Conservation (phyloP, 2,113 vertebrate species). For the Aleadryas rufinucha region DNA sequence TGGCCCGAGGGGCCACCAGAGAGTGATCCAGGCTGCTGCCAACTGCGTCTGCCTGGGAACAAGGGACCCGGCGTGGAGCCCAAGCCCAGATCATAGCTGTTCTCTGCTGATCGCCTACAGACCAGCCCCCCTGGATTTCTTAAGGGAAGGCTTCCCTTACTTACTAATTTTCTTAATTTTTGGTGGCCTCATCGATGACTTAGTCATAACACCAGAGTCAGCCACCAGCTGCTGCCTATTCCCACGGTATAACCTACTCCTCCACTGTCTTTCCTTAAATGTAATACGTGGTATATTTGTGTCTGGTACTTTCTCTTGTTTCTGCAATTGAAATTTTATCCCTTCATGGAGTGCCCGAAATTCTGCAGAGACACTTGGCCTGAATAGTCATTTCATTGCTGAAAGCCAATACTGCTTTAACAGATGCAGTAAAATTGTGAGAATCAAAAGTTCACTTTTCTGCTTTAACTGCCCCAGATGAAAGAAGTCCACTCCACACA, state of each 20-base stretch:
- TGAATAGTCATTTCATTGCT: slow-evolving; percentile 32
- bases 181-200: background rate
- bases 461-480: slow-evolving; percentile 42
- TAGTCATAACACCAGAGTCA: background rate
- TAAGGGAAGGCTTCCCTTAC: background rate
- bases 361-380: slow-evolving; percentile 61
- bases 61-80: background rate
- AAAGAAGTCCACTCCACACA: background rate
- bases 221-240: slow-evolving; percentile 54
- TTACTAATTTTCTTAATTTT: background rate
- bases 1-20: background rate
- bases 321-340: slow-evolving; percentile 60
- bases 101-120: background rate
- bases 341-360: slow-evolving; percentile 26
- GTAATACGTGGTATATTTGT: slow-evolving; percentile 23
- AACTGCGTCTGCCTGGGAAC: slow-evolving; percentile 7
- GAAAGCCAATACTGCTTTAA: slow-evolving; percentile 63
- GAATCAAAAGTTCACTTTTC: slow-evolving; percentile 39
- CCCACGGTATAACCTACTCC: slow-evolving; percentile 58
- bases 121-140: background rate
- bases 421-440: slow-evolving; percentile 59
- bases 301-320: slow-evolving; percentile 57
- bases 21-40: background rate
- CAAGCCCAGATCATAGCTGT: background rate
- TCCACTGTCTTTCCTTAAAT: slow-evolving; percentile 7